Base-by-base conservation (phyloP, 2,888 invertebrate species). In the Strigamia transsilvanica region DNA sequence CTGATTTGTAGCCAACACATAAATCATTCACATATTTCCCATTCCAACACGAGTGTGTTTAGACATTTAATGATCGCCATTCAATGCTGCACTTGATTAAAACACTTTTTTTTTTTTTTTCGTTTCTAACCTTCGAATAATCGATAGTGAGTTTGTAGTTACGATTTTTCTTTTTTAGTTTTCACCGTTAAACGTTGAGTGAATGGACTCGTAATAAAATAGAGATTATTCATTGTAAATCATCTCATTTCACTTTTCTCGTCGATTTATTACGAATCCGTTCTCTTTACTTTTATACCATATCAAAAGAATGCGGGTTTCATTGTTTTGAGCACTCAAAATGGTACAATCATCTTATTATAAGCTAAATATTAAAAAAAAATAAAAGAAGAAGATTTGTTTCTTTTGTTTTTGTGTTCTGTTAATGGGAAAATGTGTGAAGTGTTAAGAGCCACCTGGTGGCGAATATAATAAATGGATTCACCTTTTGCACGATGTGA, bases 401-500 rank as follows among this genome's bases (percentile, higher is more conserved):
- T 23, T 6, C 7, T 21, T 66, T 21, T 27, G 27, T 27, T 27
- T 27, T 27, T 27, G 27, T 27, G 27, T 27, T 66, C 3, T n/a
- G 12, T 12, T 66, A 66, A 66, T 23, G 61, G 61, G 61, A 66
- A 66, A 21, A n/a, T 18, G n/a, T n/a, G 21, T 61, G 61, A 46
- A 12, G 7, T 7, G 6, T 18, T 66, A 7, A 66, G 6, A 18
- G 61, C 61, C 61, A 66, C 61, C 61, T 66, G 61, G 61, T 66
- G 61, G 61, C 61, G 18, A 66, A 66, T 66, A 18, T 66, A 66
- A 66, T 66, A n/a, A 66, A 66, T 66, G 61, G 18, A 66, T 38
- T 78, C 82, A 83, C 83, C 90, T 97, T 97, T 87, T 95, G 94
- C 85, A 94, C 87, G 86, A 97, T 97, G 86, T 92, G 92, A 86